Evolutionary conservation across 2,797 vertebrate species (phyloP).

Genomic region (Rhabdomys pumilio): DNA sequence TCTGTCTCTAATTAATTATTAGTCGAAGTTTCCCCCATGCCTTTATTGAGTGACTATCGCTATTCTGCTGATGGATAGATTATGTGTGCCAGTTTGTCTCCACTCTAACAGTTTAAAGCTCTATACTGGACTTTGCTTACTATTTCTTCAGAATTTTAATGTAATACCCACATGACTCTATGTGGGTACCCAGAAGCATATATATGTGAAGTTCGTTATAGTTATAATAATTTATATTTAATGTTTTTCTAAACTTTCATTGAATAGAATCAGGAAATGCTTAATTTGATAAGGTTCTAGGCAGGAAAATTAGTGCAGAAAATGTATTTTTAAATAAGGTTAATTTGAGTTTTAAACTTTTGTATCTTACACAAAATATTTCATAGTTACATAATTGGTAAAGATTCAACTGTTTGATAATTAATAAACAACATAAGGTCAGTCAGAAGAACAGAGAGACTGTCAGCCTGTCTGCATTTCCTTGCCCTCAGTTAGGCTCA

Average conservation of each 20-base stretch:
- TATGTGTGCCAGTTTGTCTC: not conserved
- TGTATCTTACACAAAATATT: not conserved
- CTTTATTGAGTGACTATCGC: not conserved
- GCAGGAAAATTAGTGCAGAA: accelerated
- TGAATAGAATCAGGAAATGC: not conserved
- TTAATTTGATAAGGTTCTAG: not conserved
- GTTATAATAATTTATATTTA: not conserved
- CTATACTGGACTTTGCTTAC: not conserved
- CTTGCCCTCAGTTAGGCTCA: not conserved
- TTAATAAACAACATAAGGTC: not conserved
- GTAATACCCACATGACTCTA: not conserved
- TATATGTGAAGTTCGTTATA: not conserved
- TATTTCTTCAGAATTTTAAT: not conserved
- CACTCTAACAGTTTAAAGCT: not conserved
- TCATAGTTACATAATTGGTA: not conserved
- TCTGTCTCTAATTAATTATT: not conserved
- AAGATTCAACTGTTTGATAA: not conserved
- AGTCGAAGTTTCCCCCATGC: not conserved
- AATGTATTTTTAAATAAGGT: not conserved
- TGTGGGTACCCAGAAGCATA: too few species aligned
- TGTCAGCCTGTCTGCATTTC: not conserved
- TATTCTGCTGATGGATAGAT: not conserved
- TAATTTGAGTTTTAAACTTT: not conserved
- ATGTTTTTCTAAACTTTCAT: not conserved
- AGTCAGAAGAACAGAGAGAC: not conserved